These are phyloP conservation scores for Sialis fuliginosa DNA, from an alignment of 2,888 invertebrate species.

Conservation along the genomic window DNA sequence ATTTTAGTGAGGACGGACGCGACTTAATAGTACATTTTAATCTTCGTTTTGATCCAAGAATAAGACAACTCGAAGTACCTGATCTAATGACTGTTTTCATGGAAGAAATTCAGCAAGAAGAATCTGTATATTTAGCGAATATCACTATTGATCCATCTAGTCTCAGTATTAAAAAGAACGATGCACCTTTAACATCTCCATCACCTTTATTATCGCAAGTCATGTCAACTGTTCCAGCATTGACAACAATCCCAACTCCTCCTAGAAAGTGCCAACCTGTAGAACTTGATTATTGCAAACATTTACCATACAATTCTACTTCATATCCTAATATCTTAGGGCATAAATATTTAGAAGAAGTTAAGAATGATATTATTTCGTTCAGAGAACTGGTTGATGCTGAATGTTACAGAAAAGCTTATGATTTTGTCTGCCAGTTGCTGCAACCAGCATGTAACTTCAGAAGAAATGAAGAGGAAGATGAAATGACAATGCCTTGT, in stretches of 20 bases:
- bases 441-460: conserved; percentile 59
- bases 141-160: conserved; percentile 45
- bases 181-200: conserved; percentile 23
- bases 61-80: conserved; percentile 42
- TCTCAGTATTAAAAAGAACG: conserved; percentile 41
- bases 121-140: conserved; percentile 41
- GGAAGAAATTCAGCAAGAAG: conserved; percentile 40
- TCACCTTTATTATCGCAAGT: conserved; percentile 19
- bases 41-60: conserved; percentile 64
- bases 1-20: conserved; percentile 41
- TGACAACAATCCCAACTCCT: conserved; percentile 36
- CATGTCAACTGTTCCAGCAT: conserved; percentile 23
- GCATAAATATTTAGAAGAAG: conserved; percentile 39
- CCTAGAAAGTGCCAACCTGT: conserved; percentile 48
- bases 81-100: conserved; percentile 47
- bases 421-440: conserved; percentile 76
- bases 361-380: conserved; percentile 58
- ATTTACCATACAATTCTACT: conserved; percentile 59
- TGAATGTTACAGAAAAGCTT: conserved; percentile 74
- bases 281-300: conserved; percentile 49
- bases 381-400: conserved; percentile 79
- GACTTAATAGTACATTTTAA: conserved; percentile 73
- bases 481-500: conserved; percentile 51
- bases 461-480: conserved; percentile 22
- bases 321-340: conserved; percentile 70